These are phyloP conservation scores for Drosophila truncata DNA, from an alignment of 1,140 invertebrate genomes.

Conservation along the genomic window DNA sequence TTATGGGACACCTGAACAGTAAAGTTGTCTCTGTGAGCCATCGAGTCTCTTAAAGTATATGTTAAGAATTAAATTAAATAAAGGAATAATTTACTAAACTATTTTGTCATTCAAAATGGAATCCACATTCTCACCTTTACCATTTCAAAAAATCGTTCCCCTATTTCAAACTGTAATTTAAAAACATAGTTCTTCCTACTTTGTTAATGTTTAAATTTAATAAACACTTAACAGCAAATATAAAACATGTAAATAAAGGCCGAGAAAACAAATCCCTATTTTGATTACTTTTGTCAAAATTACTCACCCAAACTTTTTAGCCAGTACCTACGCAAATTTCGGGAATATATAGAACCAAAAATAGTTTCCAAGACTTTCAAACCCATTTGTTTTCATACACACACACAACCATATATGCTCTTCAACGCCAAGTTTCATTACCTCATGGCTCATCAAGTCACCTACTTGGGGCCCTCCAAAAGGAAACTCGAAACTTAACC, in stretches of 20 bases:
- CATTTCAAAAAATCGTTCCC: neutral
- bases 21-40: slow-evolving; percentile 17
- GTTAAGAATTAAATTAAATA: too few relatives aligned
- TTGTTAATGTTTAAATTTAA: neutral
- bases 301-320: too few relatives aligned
- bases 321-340: neutral
- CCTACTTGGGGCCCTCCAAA: slow-evolving; percentile 17
- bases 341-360: neutral
- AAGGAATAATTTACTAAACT: too few relatives aligned
- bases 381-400: slow-evolving; percentile 4
- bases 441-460: slow-evolving; percentile 44
- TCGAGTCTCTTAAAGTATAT: too few relatives aligned
- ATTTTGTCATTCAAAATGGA: neutral
- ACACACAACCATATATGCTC: slow-evolving; percentile 4
- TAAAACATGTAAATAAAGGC: neutral
- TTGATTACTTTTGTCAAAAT: neutral
- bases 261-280: neutral
- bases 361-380: slow-evolving; percentile 14
- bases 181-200: neutral
- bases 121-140: neutral
- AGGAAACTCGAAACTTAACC: slow-evolving; percentile 31
- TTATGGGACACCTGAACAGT: slow-evolving; percentile 32
- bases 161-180: neutral
- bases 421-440: slow-evolving; percentile 55
- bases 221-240: neutral